Evolutionary conservation across 2,797 vertebrate species (phyloP).

Genomic region (Linurgus olivaceus): DNA sequence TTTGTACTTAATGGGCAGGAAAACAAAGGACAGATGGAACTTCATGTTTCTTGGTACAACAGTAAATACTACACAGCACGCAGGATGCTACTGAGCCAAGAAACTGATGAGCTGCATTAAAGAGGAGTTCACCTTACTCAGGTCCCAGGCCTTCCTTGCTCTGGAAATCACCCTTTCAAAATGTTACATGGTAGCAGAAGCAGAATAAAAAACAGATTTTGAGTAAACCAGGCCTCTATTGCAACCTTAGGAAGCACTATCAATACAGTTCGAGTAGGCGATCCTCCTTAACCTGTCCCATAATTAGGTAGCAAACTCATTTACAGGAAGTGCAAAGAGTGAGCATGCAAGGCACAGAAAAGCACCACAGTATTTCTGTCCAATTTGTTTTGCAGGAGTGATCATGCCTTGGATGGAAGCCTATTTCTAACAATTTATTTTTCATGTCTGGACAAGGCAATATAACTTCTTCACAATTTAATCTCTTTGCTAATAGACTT

Average conservation of each 20-base stretch:
- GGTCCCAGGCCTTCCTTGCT: background rate
- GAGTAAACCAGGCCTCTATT: background rate
- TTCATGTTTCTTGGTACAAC: background rate
- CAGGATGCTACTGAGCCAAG: background rate
- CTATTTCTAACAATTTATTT: conserved; percentile 60
- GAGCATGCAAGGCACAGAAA: background rate
- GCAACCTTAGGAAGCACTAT: background rate
- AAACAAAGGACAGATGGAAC: conserved; percentile 38
- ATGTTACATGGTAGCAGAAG: background rate
- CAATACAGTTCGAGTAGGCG: accelerated
- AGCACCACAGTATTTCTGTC: background rate
- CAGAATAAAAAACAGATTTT: background rate
- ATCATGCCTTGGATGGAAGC: conserved; percentile 18
- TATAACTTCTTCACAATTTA: conserved; percentile 55
- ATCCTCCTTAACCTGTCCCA: background rate
- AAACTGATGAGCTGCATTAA: background rate
- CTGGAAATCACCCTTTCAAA: background rate
- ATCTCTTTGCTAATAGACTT: conserved; percentile 55
- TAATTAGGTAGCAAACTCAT: background rate
- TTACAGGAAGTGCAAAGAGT: background rate
- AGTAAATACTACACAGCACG: background rate
- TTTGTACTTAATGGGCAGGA: conserved; percentile 33
- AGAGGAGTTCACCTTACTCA: background rate
- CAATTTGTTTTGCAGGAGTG: conserved; percentile 43
- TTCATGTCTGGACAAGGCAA: conserved; percentile 56